These are phyloP conservation scores for Leistus spinibarbis DNA, from an alignment of 2,888 invertebrate genomes.

Conservation along the genomic window DNA sequence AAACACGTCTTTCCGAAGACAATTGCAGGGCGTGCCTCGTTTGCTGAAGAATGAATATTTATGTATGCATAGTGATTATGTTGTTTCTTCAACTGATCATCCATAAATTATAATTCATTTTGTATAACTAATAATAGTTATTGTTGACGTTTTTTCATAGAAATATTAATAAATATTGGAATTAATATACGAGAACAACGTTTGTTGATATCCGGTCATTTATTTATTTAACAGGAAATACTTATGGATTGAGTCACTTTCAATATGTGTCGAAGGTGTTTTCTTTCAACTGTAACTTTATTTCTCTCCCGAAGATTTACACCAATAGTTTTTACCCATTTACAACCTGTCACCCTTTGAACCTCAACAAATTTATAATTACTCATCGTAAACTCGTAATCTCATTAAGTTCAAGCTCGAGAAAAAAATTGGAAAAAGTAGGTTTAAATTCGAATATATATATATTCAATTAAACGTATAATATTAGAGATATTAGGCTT, in stretches of 20 bases:
- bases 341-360: not conserved
- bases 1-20: constrained; percentile 11
- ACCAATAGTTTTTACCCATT: not conserved
- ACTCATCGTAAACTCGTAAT: no score
- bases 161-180: not conserved
- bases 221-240: not conserved
- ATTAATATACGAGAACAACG: not conserved
- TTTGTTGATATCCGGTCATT: not conserved
- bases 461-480: no score
- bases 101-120: constrained; percentile 25
- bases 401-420: no score
- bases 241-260: not conserved
- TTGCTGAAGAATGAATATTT: constrained; percentile 17
- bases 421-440: no score
- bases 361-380: no score
- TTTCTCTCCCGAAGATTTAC: no score
- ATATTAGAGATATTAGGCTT: no score
- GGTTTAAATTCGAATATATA: no score
- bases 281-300: not conserved
- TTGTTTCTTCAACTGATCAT: constrained; percentile 13
- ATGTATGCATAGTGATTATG: constrained; percentile 1
- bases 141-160: not conserved
- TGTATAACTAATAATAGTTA: not conserved
- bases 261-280: not conserved
- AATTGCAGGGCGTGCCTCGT: constrained; percentile 30